Base-by-base conservation (phyloP, 2,888 invertebrate species). In the Nomada ferruginata region DNA sequence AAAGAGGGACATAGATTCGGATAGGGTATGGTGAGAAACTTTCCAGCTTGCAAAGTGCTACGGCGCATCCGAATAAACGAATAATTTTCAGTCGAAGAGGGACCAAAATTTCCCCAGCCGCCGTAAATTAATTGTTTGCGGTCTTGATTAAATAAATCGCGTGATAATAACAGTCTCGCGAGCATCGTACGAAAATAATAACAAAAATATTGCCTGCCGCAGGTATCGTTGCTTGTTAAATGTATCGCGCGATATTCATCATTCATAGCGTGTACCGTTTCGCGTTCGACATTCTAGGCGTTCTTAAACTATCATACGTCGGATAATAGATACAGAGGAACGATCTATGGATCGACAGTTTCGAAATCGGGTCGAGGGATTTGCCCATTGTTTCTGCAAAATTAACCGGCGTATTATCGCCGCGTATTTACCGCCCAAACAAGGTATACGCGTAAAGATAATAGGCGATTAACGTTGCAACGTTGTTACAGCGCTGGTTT, bases 391-490 rank as follows among this genome's bases (percentile, higher is more conserved):
- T 18, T 52, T 18, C 13, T 50, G 61, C n/a, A 29, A 69, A 66
- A 63, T 76, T 55, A 68, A 61, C 50, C 18, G 42, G 36, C 20
- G 20, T 42, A 50, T 75, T 68, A 78, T 57, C 15, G 42, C 42
- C n/a, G 26, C 20, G 42, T 47, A 18, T 76, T 57, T 78, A 60
- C 59, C 29, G 44, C 18, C 60, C 23, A 59, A 69, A 55, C 53
- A 57, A 78, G 68, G 50, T 18, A 29, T 13, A 23, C 18, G 52
- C 11, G 63, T 59, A 29, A 69, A 76, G 44, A 55, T 79, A 69
- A 69, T 69, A 64, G 57, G 11, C 76, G 47, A 79, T 79, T 76
- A 79, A 79, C 64, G 69, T 63, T 59, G 52, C 57, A 44, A 76
- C 57, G 55, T 57, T 69, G 69, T 75, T 75, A 42, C 53, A 53